These are phyloP conservation scores for Rhinolophus sinicus DNA, from an alignment of 2,113 vertebrate species.

Conservation along the genomic window DNA sequence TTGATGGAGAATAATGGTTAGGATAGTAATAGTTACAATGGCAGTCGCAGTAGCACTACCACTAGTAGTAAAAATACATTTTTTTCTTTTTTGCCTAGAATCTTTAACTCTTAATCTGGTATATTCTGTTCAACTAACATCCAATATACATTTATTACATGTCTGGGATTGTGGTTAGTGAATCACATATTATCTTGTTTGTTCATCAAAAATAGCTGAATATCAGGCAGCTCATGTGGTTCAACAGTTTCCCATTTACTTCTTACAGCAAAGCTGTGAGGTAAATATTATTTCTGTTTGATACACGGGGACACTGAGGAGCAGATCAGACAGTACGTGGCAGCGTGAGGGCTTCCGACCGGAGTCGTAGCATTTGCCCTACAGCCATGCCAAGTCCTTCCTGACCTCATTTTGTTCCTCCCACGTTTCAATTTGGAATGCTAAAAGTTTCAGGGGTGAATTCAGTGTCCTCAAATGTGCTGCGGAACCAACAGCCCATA, in stretches of 20 bases:
- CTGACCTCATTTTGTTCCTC: background rate
- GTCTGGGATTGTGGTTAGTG: background rate
- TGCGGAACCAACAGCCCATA: background rate
- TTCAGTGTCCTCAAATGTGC: background rate
- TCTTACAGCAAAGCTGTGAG: background rate
- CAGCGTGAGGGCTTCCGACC: background rate
- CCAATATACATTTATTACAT: background rate
- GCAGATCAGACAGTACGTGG: background rate
- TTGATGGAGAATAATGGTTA: background rate
- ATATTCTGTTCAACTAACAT: background rate
- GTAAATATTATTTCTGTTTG: background rate
- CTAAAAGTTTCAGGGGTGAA: background rate
- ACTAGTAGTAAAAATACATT: background rate
- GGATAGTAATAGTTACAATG: no score
- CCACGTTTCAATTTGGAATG: background rate
- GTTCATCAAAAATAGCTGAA: background rate
- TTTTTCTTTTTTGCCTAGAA: background rate
- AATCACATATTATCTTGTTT: background rate
- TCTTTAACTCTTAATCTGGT: background rate
- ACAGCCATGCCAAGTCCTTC: rapidly evolving
- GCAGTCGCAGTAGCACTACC: background rate
- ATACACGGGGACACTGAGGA: background rate
- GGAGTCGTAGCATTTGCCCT: background rate
- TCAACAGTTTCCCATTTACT: background rate
- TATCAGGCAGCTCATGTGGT: background rate